Percentiles rank a stretch among this genome's conserved stretches.
phyloP scores from a whole-genome alignment of 2,797 vertebrate species.

The Hephaestus fuliginosus region DNA sequence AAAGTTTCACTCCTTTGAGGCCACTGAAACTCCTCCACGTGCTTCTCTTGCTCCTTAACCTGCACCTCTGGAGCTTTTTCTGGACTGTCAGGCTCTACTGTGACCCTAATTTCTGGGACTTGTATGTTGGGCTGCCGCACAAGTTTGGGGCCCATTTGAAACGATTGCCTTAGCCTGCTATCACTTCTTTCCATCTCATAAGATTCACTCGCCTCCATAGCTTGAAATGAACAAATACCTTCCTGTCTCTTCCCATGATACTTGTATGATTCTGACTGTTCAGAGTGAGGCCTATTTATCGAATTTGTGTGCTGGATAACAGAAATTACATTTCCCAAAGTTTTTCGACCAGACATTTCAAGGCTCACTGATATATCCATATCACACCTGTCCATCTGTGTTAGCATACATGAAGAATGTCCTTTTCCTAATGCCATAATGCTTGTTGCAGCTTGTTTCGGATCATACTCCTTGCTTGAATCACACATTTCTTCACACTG shows the following conservation, averaged over 20 bases:
- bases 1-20: slow-evolving; percentile 98
- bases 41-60: slow-evolving; percentile 93
- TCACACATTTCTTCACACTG: slow-evolving; percentile 85
- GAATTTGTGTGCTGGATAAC: slow-evolving; percentile 99
- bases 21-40: slow-evolving; percentile 97
- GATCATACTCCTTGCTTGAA: slow-evolving; percentile 87
- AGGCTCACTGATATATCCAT: slow-evolving; percentile 86
- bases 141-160: slow-evolving; percentile 90
- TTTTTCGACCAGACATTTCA: slow-evolving; percentile 87
- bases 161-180: slow-evolving; percentile 81
- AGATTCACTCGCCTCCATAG: slow-evolving; percentile 72
- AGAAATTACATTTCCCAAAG: slow-evolving; percentile 95
- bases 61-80: slow-evolving; percentile 91
- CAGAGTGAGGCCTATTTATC: slow-evolving; percentile 88
- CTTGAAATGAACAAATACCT: slow-evolving; percentile 58
- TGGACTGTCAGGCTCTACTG: slow-evolving; percentile 97
- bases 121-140: slow-evolving; percentile 98
- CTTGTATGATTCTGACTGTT: slow-evolving; percentile 81
- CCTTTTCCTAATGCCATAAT: slow-evolving; percentile 82
- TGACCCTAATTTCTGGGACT: slow-evolving; percentile 98
- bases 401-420: slow-evolving; percentile 76
- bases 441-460: slow-evolving; percentile 87
- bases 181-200: slow-evolving; percentile 76
- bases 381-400: slow-evolving; percentile 87
- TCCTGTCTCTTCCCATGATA: slow-evolving; percentile 71